phyloP scores from a whole-genome alignment of 1,140 invertebrate species.

The Hylaeus anthracinus region DNA sequence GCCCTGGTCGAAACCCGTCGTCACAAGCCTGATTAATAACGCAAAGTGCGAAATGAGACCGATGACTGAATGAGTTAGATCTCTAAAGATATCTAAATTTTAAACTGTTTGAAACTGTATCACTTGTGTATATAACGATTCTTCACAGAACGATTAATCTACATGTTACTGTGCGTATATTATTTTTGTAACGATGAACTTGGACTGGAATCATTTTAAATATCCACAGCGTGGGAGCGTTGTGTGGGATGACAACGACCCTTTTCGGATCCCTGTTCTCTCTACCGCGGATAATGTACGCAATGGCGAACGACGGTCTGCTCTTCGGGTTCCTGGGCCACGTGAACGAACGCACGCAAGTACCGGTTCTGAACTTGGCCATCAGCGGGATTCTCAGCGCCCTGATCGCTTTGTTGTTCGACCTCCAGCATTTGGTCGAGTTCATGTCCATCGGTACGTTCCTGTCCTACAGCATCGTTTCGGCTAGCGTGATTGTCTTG shows the following conservation, averaged over 20 bases:
- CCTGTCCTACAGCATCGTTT: constrained; percentile 94
- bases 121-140: no score
- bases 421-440: constrained; percentile 94
- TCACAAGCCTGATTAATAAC: no score
- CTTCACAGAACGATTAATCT: no score
- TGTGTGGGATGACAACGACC: constrained; percentile 95
- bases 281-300: constrained; percentile 91
- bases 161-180: no score
- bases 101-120: no score
- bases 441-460: constrained; percentile 97
- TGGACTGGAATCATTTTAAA: no score
- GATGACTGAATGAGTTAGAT: no score
- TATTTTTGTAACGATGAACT: no score
- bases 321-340: constrained; percentile 89
- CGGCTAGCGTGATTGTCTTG: constrained; percentile 92
- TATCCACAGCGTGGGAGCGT: constrained; percentile 87
- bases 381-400: constrained; percentile 90
- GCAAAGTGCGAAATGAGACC: no score
- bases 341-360: constrained; percentile 89
- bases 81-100: no score
- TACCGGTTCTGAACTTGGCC: constrained; percentile 90
- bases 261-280: constrained; percentile 92
- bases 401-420: constrained; percentile 91
- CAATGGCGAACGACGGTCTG: constrained; percentile 94
- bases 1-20: no score